These are phyloP conservation scores for Pachyseris speciosa DNA, from an alignment of 64 coral and sea anemone species.

Conservation along the genomic window DNA sequence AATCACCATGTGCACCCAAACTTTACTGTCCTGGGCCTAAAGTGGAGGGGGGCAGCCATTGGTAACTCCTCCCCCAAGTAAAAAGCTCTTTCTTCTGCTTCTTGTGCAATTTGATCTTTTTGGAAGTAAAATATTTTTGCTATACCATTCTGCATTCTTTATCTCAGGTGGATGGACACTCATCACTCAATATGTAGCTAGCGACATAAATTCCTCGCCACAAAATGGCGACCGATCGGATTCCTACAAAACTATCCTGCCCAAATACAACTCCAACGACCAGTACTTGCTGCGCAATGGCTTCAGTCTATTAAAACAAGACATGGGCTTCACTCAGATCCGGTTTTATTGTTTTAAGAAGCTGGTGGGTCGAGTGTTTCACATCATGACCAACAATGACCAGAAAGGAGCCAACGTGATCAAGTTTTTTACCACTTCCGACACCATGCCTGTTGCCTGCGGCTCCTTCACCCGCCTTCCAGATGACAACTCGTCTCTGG, in stretches of 20 bases:
- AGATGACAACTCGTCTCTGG: slow-evolving; percentile 36
- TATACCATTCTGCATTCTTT: too few relatives aligned
- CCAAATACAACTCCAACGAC: background rate
- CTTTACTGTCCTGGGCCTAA: too few relatives aligned
- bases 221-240: too few relatives aligned
- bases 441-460: background rate
- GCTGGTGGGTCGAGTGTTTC: slow-evolving; percentile 35
- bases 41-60: too few relatives aligned
- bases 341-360: slow-evolving; percentile 61
- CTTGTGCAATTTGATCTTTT: too few relatives aligned
- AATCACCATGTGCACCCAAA: too few relatives aligned
- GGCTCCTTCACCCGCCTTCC: slow-evolving; percentile 11
- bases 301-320: slow-evolving; percentile 36
- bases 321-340: slow-evolving; percentile 75
- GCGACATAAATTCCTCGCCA: background rate
- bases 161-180: slow-evolving; percentile 68
- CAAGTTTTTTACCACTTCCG: background rate
- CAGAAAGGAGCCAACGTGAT: slow-evolving; percentile 3
- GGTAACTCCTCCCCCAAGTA: too few relatives aligned
- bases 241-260: background rate
- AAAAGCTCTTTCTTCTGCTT: too few relatives aligned
- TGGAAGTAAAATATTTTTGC: too few relatives aligned
- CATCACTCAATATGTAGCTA: background rate
- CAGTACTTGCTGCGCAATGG: background rate
- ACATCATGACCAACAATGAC: slow-evolving; percentile 49